A percentile compares a stretch with the other conserved stretches of the same genome.
phyloP scores from a whole-genome alignment of 2,797 vertebrate species.

The Acrocephalus scirpaceus region DNA sequence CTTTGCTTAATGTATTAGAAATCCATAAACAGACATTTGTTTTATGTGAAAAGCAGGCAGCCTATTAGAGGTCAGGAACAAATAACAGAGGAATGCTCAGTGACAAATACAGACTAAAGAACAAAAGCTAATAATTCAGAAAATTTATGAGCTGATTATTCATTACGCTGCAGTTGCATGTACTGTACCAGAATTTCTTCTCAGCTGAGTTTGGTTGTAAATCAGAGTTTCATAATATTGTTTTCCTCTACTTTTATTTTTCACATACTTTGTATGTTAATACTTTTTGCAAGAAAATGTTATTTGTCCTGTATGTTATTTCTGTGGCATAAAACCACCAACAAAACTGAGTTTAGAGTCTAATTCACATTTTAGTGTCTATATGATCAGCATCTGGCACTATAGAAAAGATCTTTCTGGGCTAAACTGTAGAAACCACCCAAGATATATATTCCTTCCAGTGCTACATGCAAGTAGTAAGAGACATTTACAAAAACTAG shows the following conservation, averaged over 20 bases:
- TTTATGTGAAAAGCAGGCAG: not conserved
- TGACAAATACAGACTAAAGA: not conserved
- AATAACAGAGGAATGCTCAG: not conserved
- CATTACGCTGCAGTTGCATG: not conserved
- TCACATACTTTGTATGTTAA: not conserved
- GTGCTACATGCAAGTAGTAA: not conserved
- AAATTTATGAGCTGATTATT: not conserved
- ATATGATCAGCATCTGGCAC: not conserved
- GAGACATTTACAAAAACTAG: not conserved
- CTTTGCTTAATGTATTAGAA: not conserved
- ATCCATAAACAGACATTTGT: not conserved
- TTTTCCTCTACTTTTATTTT: not conserved
- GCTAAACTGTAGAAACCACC: not conserved
- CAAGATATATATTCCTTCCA: not conserved
- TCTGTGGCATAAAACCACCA: not conserved
- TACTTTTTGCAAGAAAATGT: not conserved
- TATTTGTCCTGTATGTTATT: not conserved
- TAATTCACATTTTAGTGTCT: not conserved
- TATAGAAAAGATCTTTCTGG: not conserved
- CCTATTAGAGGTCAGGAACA: not conserved
- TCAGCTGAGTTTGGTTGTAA: not conserved
- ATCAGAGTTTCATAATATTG: not conserved
- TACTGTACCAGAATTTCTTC: not conserved
- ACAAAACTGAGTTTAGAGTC: not conserved
- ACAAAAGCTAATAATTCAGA: not conserved